Percentiles rank a stretch among this genome's conserved stretches.
Evolutionary conservation across 2,113 vertebrate genomes (phyloP).

Genomic region (Gymnorhina tibicen): DNA sequence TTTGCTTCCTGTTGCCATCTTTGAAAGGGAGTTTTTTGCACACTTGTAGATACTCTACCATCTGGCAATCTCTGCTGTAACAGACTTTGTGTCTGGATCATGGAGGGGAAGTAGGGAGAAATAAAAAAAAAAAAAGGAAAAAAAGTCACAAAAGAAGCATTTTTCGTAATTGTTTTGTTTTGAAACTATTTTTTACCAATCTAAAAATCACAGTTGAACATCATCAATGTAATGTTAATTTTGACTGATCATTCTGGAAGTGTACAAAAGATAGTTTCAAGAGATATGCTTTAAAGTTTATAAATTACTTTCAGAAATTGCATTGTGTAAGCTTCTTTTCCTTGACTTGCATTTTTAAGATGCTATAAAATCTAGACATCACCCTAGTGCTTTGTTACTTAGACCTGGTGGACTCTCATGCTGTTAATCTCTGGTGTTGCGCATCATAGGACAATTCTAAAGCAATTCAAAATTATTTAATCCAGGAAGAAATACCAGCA

Average conservation of each 20-base stretch:
- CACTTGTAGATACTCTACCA: neutral
- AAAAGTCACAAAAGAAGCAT: neutral
- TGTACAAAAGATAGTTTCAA: neutral
- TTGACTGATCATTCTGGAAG: neutral
- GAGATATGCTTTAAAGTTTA: neutral
- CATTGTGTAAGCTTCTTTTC: neutral
- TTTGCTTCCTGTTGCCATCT: neutral
- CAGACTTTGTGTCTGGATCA: neutral
- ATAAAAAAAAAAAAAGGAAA: neutral
- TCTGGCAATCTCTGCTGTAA: neutral
- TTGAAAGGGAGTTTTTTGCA: neutral
- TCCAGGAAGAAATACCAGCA: neutral
- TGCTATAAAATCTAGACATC: neutral
- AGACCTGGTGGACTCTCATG: neutral
- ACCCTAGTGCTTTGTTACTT: neutral
- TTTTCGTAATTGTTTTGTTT: neutral
- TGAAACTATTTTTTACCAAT: neutral
- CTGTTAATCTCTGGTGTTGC: neutral
- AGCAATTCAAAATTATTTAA: neutral
- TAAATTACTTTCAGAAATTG: neutral
- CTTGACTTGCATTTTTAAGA: neutral
- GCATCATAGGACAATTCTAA: neutral
- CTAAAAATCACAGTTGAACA: neutral
- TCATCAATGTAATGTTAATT: neutral
- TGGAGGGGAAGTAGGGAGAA: fast-evolving